Evolutionary conservation across 1,140 invertebrate species (phyloP).

Genomic region (Plectus sambesii): DNA sequence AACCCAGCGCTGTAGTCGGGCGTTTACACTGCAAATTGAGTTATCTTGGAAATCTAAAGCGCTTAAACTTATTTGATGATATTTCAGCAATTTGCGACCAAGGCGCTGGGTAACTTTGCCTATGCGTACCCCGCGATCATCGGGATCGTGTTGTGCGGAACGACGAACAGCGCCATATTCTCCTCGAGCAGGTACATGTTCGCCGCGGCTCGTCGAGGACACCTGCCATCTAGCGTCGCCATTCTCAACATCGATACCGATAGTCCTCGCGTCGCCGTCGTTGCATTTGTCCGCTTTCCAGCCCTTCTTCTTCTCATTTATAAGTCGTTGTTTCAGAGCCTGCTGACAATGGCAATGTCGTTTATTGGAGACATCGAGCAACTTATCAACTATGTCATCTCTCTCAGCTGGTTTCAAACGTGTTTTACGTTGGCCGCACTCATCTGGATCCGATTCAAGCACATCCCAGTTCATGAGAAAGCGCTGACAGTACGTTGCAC

Average conservation of each 20-base stretch:
- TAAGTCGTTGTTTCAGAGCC: slow-evolving; percentile 23
- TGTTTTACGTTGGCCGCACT: slow-evolving; percentile 19
- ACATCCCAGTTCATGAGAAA: slow-evolving; percentile 20
- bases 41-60: too few relatives aligned
- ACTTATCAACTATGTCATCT: slow-evolving; percentile 28
- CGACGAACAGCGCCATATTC: slow-evolving; percentile 40
- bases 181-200: slow-evolving; percentile 35
- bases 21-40: too few relatives aligned
- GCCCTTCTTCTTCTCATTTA: slow-evolving; percentile 5
- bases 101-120: slow-evolving; percentile 31
- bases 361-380: slow-evolving; percentile 20
- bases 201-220: slow-evolving; percentile 33
- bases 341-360: slow-evolving; percentile 19
- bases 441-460: slow-evolving; percentile 19
- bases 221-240: slow-evolving; percentile 30
- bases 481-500: too few relatives aligned
- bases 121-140: slow-evolving; percentile 39
- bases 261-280: slow-evolving; percentile 30
- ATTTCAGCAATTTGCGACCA: slow-evolving; percentile 28
- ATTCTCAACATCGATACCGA: slow-evolving; percentile 26
- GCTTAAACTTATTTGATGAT: too few relatives aligned
- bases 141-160: slow-evolving; percentile 32
- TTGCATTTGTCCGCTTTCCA: slow-evolving; percentile 13
- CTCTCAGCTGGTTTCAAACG: slow-evolving; percentile 22
- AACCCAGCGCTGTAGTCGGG: too few relatives aligned